Evolutionary conservation across 2,113 vertebrate genomes (phyloP), one percentile per base, ranked within the genome.

Genomic region (Stigmatopora argus): DNA sequence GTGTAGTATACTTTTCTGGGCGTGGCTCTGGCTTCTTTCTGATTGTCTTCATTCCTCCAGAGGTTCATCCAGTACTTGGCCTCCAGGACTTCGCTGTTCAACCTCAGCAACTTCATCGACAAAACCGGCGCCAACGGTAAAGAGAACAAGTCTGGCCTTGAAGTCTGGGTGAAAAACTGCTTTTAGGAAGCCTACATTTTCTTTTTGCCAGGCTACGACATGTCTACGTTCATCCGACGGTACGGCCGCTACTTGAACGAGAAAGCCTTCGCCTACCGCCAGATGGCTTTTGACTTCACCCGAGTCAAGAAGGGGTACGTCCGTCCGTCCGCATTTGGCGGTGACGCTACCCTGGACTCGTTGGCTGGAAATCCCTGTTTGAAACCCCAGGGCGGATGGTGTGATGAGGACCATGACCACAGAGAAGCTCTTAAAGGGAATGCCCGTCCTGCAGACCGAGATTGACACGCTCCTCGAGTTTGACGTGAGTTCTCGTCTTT

Each of bases 1-100:
- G 7, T 41, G 38, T 41, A 26, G 10, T 31, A 31, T 31, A 31
- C 6, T 5, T 5, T 23, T 13, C 3, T 10, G 21, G 18, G 1
- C 51, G 23, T 17, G 3, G 5, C 53, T 19, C 14, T 56, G 31
- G n/a, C 18, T 38, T 17, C 51, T 3, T 62, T 68, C 19, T 19
- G 34, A 14, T 70, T 48, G 13, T 2, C 56, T n/a, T 47, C 34
- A 1, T 52, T 38, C 41, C 55, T 90, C 51, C 89, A 98, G 97
- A 95, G 97, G 89, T 98, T 99, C 90, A 99, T 98, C 90, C 97
- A 98, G 81, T 99, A 99, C 84, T 90, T 99, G 93, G 97, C 97
- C 55, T 99, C 97, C 89, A 94, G 97, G 90, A 98, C 96, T 72
- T 96, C 95, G 46, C 84, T 99, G 72, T 99, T 99, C 90, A 99